Conservation (phyloP, 2,797 vertebrate species). For the Cyclura pinguis region DNA sequence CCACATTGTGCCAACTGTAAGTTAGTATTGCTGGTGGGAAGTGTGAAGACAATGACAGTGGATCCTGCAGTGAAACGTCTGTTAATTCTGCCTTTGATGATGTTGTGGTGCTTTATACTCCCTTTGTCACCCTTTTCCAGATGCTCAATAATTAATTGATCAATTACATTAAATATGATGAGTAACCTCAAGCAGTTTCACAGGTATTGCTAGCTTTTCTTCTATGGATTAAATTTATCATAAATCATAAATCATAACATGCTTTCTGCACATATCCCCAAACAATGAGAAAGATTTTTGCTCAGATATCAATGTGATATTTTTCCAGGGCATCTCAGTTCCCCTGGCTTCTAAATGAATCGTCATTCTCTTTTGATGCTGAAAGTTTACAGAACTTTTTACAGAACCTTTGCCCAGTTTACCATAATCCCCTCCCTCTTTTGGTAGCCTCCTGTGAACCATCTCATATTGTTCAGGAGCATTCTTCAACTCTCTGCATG, state of each 20-base stretch:
- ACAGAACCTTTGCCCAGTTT: neutral
- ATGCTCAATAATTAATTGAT: neutral
- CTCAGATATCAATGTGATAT: too few relatives aligned
- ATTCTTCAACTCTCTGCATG: neutral
- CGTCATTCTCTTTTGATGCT: neutral
- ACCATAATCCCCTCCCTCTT: neutral
- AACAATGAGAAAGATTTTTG: too few relatives aligned
- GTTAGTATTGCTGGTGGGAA: neutral
- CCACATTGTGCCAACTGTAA: slow-evolving; percentile 11
- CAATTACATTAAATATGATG: neutral
- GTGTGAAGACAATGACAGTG: neutral
- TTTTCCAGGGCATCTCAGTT: neutral
- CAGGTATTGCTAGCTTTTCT: neutral
- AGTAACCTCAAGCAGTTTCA: neutral
- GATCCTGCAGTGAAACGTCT: slow-evolving; percentile 13
- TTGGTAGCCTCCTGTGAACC: neutral
- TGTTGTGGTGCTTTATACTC: neutral
- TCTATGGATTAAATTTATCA: too few relatives aligned
- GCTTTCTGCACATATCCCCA: too few relatives aligned
- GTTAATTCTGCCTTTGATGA: slow-evolving; percentile 7
- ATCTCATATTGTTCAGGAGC: neutral
- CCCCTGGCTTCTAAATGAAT: neutral
- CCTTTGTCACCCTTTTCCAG: neutral
- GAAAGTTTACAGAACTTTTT: neutral
- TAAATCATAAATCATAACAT: too few relatives aligned